These are phyloP conservation scores for Agrilus mali DNA, from an alignment of 2,888 invertebrate genomes.

Conservation along the genomic window DNA sequence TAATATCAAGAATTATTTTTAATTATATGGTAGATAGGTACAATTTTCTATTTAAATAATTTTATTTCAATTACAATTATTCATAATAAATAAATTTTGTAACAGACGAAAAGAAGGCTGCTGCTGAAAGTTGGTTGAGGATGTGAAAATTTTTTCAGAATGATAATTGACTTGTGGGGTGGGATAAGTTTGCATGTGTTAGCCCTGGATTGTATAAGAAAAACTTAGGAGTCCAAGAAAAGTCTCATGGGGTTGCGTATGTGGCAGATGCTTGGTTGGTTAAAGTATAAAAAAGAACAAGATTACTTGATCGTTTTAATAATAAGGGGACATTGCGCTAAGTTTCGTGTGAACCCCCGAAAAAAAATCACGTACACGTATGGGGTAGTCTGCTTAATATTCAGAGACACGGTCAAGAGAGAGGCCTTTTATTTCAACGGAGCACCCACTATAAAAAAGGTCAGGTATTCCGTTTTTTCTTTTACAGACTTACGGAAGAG, in stretches of 20 bases:
- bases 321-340: constrained; percentile 17
- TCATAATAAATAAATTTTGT: too few species aligned
- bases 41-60: too few species aligned
- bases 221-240: constrained; percentile 5
- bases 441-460: constrained; percentile 30
- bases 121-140: too few species aligned
- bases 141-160: too few species aligned
- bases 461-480: constrained; percentile 31
- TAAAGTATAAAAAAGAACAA: constrained; percentile 7
- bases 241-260: constrained; percentile 4
- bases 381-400: constrained; percentile 28
- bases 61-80: too few species aligned
- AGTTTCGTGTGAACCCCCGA: constrained; percentile 30
- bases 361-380: constrained; percentile 27
- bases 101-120: too few species aligned
- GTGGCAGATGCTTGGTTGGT: constrained; percentile 3
- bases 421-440: constrained; percentile 28
- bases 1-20: too few species aligned
- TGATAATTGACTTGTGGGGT: too few species aligned
- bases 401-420: constrained; percentile 29
- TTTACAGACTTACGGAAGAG: constrained; percentile 24
- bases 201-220: not conserved
- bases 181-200: too few species aligned
- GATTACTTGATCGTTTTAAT: constrained; percentile 8
- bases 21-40: too few species aligned